Evolutionary conservation across 2,888 invertebrate genomes (phyloP).

Genomic region (Furcula furcula): DNA sequence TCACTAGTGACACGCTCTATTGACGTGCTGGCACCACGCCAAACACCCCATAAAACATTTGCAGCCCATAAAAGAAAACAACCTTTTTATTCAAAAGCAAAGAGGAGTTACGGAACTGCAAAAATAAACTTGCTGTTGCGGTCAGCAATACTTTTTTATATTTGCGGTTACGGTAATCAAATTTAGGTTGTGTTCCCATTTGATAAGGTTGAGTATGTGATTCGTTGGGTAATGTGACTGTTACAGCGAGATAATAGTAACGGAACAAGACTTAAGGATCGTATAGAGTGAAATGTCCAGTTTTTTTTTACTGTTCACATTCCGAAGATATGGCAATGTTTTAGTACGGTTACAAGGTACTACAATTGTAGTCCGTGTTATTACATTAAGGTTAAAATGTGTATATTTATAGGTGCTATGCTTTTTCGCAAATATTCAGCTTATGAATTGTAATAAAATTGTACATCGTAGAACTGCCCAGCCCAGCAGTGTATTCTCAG

Average conservation of each 20-base stretch:
- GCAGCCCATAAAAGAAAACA: not conserved
- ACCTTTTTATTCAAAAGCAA: not conserved
- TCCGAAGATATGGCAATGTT: conserved; percentile 23
- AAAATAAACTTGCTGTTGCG: conserved; percentile 14
- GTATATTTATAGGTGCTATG: too few species aligned
- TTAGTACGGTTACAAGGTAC: too few species aligned
- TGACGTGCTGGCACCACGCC: conserved; percentile 41
- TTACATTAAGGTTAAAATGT: too few species aligned
- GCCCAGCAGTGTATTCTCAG: too few species aligned
- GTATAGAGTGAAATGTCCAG: conserved; percentile 33
- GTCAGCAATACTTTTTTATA: conserved; percentile 27
- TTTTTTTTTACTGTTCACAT: conserved; percentile 22
- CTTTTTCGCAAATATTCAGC: too few species aligned
- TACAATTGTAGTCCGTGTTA: too few species aligned
- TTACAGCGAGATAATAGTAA: conserved; percentile 31
- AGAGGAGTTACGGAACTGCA: not conserved
- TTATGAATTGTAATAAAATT: too few species aligned
- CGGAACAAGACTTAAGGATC: conserved; percentile 34
- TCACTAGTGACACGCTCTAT: conserved; percentile 33
- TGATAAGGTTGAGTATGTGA: conserved; percentile 7
- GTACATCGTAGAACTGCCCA: too few species aligned
- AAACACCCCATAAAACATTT: conserved; percentile 13
- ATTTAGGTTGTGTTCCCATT: conserved; percentile 7
- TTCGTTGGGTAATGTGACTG: conserved; percentile 9
- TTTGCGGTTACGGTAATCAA: conserved; percentile 10